phyloP scores from a whole-genome alignment of 2,113 vertebrate species.

The Cavia porcellus region DNA sequence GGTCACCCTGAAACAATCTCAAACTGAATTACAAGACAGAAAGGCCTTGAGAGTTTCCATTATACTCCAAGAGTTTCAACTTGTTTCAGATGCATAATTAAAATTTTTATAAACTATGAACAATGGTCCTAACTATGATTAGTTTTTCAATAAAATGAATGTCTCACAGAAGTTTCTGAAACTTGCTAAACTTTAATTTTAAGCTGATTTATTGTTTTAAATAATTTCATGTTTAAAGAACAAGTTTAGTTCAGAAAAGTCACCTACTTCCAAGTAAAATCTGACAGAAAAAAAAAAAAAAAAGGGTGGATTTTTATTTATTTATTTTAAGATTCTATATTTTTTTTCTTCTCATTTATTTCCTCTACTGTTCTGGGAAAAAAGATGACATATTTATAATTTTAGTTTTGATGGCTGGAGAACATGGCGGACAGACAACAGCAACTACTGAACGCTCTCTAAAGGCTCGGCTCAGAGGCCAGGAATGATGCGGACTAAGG shows the following conservation, averaged over 20 bases:
- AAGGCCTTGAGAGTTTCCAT: not conserved
- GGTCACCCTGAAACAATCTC: not conserved
- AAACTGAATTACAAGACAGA: conserved; percentile 3
- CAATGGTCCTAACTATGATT: not conserved
- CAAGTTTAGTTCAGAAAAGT: conserved; percentile 34
- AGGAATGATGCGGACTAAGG: no score
- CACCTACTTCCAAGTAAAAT: conserved; percentile 31
- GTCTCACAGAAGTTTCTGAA: not conserved
- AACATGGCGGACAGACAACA: no score
- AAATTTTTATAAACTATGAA: not conserved
- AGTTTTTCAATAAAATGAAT: conserved; percentile 13
- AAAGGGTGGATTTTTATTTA: not conserved
- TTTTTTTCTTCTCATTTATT: not conserved
- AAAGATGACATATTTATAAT: not conserved
- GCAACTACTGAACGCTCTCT: no score
- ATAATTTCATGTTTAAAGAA: not conserved
- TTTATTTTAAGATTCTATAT: not conserved
- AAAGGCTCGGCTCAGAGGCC: no score
- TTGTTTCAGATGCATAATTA: not conserved
- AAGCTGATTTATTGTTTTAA: not conserved
- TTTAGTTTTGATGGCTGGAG: not conserved
- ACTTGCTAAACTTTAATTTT: conserved; percentile 42
- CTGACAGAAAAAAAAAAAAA: not conserved
- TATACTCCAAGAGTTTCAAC: not conserved
- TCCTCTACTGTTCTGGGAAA: conserved; percentile 7